phyloP scores from a whole-genome alignment of 2,113 vertebrate species.

The Pristiophorus japonicus region DNA sequence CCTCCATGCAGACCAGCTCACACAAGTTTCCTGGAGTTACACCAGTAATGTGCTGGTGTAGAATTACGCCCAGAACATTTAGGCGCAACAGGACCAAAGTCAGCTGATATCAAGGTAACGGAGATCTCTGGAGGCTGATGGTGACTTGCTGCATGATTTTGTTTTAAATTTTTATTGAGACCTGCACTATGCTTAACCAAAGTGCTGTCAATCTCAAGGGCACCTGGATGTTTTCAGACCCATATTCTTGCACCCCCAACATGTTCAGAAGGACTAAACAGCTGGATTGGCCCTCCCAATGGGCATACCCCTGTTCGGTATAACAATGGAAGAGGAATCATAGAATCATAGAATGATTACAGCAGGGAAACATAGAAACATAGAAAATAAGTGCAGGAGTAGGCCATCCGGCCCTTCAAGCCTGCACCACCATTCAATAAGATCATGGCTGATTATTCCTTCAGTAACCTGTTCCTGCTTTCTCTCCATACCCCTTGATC shows the following conservation, averaged over 20 bases:
- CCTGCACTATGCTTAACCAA: background rate
- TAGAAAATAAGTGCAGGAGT: too few species aligned
- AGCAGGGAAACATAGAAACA: too few species aligned
- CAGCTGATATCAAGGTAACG: background rate
- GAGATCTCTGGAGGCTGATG: background rate
- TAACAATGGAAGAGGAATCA: background rate
- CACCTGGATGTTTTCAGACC: background rate
- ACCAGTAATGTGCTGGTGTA: background rate
- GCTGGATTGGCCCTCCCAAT: background rate
- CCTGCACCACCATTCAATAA: too few species aligned
- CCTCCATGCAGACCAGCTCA: too few species aligned
- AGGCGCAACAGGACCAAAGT: background rate
- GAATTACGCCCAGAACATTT: background rate
- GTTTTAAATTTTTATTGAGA: background rate
- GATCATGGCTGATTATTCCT: too few species aligned
- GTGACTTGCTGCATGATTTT: background rate
- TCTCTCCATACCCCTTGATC: too few species aligned
- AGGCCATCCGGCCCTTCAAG: too few species aligned
- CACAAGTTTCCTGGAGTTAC: background rate
- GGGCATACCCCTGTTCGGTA: background rate
- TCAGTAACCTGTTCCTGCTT: too few species aligned
- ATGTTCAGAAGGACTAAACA: background rate
- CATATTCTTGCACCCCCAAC: background rate
- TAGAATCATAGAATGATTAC: too few species aligned
- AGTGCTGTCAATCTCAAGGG: background rate